Base-by-base conservation (phyloP, 2,888 invertebrate genomes). In the Hypomecis atomaria region DNA sequence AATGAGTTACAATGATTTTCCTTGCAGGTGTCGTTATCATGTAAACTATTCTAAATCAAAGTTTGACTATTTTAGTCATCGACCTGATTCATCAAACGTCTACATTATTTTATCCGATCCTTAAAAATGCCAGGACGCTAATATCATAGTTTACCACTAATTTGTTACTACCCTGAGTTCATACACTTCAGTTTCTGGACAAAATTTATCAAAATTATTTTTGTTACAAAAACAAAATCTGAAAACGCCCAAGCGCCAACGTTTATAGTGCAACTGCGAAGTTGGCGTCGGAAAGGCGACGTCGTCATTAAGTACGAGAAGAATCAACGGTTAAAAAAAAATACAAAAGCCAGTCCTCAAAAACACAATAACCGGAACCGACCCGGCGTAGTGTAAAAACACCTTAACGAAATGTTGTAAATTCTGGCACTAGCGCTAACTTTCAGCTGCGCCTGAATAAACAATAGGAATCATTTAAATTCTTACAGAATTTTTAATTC, bases 311-410 rank as follows among this genome's bases (percentile, higher is more conserved):
- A 50, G 50, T 43, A 49, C 43, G 43, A 13, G 43, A 55, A 42
- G 49, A 48, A 48, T 49, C 52, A 53, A 45, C 52, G 33, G 44
- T 11, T 42, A 40, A 61, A 55, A 55, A 42, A 33, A 61, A 49
- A 55, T 43, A 60, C 60, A 54, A 54, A 54, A 23, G 59, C 59
- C 44, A 9, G 45, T 42, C 60, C 42, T 48, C 42, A 54, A 53
- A 59, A 48, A 13, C 13, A 56, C 57, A 47, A 57, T 57, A 45
- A 45, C 56, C 56, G 50, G 45, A 57, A 43, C 48, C 11, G 33
- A 34, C 47, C 23, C 49, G 37, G 44, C 37, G 33, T n/a, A 61
- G 61, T 56, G 37, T 33, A 37, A 38, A 48, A 37, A n/a, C 48
- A 11, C 54, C 48, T 37, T 48, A 48, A 55, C 48, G 48, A 55